These are phyloP conservation scores for Berghia stephanieae DNA, from an alignment of 1,140 invertebrate species.

Conservation along the genomic window DNA sequence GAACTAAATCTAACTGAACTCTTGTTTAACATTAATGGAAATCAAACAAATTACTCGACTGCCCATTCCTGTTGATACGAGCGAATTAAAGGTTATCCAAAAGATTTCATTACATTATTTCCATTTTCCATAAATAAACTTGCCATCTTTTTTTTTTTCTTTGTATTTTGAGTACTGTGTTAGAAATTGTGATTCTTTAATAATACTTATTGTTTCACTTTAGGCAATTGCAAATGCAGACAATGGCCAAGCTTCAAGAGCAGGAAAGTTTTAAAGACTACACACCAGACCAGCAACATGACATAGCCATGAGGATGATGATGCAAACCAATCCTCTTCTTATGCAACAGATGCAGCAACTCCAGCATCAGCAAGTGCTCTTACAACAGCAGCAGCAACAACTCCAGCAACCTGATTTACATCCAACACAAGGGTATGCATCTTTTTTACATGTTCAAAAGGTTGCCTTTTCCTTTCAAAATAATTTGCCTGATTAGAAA, in stretches of 20 bases:
- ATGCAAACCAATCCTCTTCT: constrained; percentile 28
- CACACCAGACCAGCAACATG: constrained; percentile 23
- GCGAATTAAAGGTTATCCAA: no score
- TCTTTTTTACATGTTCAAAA: no score
- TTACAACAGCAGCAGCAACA: constrained; percentile 28
- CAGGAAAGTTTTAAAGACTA: constrained; percentile 25
- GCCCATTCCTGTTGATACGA: no score
- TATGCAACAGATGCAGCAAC: constrained; percentile 22
- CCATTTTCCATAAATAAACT: no score
- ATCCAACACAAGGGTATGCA: no score
- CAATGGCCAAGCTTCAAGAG: constrained; percentile 13
- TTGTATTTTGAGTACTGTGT: not conserved
- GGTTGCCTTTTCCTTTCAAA: no score
- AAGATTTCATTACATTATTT: no score
- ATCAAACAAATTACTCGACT: no score
- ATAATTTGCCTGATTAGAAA: no score
- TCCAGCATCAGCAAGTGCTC: constrained; percentile 26
- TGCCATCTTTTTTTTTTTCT: no score
- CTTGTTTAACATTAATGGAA: no score
- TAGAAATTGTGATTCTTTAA: not conserved
- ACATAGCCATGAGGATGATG: constrained; percentile 23
- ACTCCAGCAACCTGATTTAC: not conserved
- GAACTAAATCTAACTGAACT: no score
- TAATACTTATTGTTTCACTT: not conserved
- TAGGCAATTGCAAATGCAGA: constrained; percentile 28